Base-by-base conservation (phyloP, 2,888 invertebrate genomes). In the Microchrysa polita region DNA sequence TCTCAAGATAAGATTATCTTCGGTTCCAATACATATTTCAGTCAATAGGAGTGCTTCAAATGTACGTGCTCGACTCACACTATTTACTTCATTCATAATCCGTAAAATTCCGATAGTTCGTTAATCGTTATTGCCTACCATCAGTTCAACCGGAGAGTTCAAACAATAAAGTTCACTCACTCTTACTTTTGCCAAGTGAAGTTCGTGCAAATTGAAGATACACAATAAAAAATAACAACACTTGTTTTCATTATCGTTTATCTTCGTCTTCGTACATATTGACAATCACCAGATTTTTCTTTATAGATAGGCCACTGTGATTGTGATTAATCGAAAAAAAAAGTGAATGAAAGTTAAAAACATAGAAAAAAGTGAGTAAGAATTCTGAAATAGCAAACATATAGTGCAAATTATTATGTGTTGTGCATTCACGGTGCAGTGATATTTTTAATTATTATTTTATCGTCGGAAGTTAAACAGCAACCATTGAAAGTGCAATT, bases 1-100 rank as follows among this genome's bases (percentile, higher is more conserved):
- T 57, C 18, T 2, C 34, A 12, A 69, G 69, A 69, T 69, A 55
- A 69, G 69, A 69, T 69, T 65, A 65, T 44, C 16, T 34, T 48
- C 20, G 65, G 12, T 42, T 42, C 14, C 65, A 65, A 55, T 20
- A n/a, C n/a, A n/a, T n/a, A 34, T 16, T 20, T 22, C 14, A 44
- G 7, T 12, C n/a, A 2, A 65, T 44, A 48, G 48, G 44, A 48
- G 22, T 34, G 27, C 27, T 34, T n/a, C 27, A 7, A 34, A 34
- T 34, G 27, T 34, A 34, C 27, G 7, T 7, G 27, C 27, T 34
- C 27, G 27, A 7, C 27, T 34, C 27, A 5, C 4, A 5, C 4
- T 42, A 65, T 48, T 42, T 27, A 18, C 65, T 27, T n/a, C n/a
- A n/a, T n/a, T n/a, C n/a, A n/a, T n/a, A n/a, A 48, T 27, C 14